Base-by-base conservation (phyloP, 1,140 invertebrate genomes). In the Vollenhovia emeryi region DNA sequence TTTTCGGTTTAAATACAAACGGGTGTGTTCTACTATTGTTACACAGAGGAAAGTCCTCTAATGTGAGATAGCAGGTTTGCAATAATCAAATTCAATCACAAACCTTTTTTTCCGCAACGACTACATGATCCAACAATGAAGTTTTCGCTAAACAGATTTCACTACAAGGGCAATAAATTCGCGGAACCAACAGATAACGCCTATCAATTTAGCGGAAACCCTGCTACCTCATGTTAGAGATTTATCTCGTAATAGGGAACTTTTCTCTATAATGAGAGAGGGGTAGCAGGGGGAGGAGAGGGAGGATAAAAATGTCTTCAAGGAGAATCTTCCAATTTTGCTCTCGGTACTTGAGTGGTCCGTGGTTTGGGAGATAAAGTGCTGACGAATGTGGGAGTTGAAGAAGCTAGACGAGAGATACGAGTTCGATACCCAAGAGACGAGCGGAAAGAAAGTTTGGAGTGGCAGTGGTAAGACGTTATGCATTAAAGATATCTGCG, bases 401-500 rank as follows among this genome's bases (percentile, higher is more conserved):
- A 75, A 36, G 30, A 75, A 75, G 43, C 21, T 40, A 7, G 11
- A 76, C n/a, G 9, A 48, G 24, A 0, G 27, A 9, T 33, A 30
- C 6, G 24, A 11, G 18, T 52, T 62, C 40, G 57, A 62, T 76
- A 18, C 52, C 24, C 74, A 76, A 48, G 74, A 30, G 74, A 45
- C 40, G 45, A 73, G 27, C 21, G n/a, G 2, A 60, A 79, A 36
- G 59, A 79, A 68, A 76, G 74, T 76, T 76, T 48, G 6, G 24
- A 62, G 57, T 62, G 57, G 40, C 73, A 18, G 11, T n/a, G 33
- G 71, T 45, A 45, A 33, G 40, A 60, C 24, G 74, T 75, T 59
- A 60, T 76, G 74, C 74, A 62, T 76, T 76, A 76, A 76, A 59
- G 24, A 76, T 76, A 45, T 76, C 57, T 43, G 45, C 11, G 18